Conservation (phyloP, 2,888 invertebrate genomes). For the Heliconius sara region DNA sequence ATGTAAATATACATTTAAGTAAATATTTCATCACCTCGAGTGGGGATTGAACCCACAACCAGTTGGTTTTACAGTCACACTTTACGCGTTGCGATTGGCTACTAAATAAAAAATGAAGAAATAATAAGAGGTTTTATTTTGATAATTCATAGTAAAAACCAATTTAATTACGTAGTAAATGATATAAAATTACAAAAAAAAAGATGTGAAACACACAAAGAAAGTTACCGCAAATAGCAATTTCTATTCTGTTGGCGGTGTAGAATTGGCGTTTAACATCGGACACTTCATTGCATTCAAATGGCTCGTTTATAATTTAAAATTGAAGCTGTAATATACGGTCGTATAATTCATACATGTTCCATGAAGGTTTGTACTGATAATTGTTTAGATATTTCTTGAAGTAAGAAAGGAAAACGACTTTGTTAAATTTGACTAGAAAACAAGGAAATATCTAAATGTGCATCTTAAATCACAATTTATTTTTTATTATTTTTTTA, state of each 20-base stretch:
- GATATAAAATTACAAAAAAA: not conserved
- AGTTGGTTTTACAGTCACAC: too few species aligned
- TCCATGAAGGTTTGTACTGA: not conserved
- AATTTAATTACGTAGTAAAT: not conserved
- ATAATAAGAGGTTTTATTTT: not conserved
- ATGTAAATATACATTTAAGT: too few species aligned
- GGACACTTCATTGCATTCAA: conserved; percentile 44
- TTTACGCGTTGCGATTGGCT: too few species aligned
- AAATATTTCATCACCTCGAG: too few species aligned
- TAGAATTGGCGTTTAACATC: conserved; percentile 43
- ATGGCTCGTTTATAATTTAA: conserved; percentile 38
- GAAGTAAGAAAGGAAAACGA: not conserved
- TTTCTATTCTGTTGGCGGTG: conserved; percentile 40
- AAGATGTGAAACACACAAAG: not conserved
- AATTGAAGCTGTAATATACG: conserved; percentile 22
- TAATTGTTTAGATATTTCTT: not conserved
- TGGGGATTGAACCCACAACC: too few species aligned
- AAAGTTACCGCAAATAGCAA: conserved; percentile 33
- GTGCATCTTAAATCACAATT: too few species aligned
- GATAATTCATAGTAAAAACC: not conserved
- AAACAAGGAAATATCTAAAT: too few species aligned
- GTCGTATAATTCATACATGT: not conserved
- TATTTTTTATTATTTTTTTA: too few species aligned
- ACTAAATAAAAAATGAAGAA: too few species aligned
- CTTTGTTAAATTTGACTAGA: not conserved